A percentile compares a stretch with the other conserved stretches of the same genome.
These are phyloP conservation scores for Drosophila borborema DNA, from an alignment of 2,888 invertebrate genomes.

Conservation along the genomic window DNA sequence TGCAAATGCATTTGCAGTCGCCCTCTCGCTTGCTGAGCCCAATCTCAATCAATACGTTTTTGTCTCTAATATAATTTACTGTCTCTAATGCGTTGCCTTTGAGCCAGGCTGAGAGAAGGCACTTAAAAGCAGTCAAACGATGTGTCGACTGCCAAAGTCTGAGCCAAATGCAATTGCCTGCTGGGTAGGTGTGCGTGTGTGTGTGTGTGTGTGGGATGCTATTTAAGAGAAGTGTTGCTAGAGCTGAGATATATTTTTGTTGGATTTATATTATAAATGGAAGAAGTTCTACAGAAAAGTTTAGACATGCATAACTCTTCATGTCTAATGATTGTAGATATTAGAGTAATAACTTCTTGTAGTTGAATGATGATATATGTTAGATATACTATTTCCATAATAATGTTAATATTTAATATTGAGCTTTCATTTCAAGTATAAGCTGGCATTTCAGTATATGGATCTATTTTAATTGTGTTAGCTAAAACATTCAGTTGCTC, in stretches of 20 bases:
- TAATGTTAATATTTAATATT: no score
- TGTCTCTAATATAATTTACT: constrained; percentile 81
- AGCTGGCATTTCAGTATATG: no score
- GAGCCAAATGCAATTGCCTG: background rate
- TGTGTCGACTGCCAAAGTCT: constrained; percentile 7
- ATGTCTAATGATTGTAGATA: no score
- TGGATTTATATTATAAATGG: background rate
- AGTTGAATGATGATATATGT: no score
- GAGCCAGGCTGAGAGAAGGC: constrained; percentile 23
- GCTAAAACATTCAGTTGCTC: no score
- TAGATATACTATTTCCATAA: no score
- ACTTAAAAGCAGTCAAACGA: constrained; percentile 34
- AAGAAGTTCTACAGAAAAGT: no score
- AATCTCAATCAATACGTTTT: constrained; percentile 77
- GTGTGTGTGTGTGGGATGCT: background rate
- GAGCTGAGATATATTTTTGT: background rate
- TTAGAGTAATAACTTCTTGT: no score
- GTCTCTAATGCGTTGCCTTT: constrained; percentile 54
- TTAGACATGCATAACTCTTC: background rate
- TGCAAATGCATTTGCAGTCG: constrained; percentile 18
- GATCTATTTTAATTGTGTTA: no score
- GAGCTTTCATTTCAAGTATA: no score
- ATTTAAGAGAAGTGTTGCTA: background rate
- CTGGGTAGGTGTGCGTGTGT: background rate
- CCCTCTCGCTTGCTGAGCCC: constrained; percentile 1